phyloP scores from a whole-genome alignment of 2,888 invertebrate genomes.

The Muschampia plurimacula region DNA sequence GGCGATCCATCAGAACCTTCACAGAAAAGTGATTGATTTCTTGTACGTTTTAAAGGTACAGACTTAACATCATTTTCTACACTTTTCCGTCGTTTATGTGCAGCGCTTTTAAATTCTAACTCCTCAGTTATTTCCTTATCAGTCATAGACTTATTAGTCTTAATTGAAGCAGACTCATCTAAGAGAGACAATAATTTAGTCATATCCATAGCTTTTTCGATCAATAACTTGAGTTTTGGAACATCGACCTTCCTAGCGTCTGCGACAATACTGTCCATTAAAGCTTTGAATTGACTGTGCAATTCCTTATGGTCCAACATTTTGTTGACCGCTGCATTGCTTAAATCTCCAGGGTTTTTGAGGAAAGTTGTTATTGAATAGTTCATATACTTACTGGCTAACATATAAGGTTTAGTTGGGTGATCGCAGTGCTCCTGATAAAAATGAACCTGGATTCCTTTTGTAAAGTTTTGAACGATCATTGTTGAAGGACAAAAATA shows the following conservation, averaged over 20 bases:
- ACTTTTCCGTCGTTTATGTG: constrained; percentile 11
- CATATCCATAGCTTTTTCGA: constrained; percentile 65
- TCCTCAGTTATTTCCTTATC: constrained; percentile 51
- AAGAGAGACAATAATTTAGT: constrained; percentile 55
- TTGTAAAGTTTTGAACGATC: constrained; percentile 53
- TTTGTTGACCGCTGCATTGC: background rate
- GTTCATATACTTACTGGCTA: constrained; percentile 53
- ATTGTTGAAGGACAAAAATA: constrained; percentile 64
- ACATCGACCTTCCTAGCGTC: constrained; percentile 58
- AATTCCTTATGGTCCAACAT: constrained; percentile 50
- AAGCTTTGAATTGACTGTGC: constrained; percentile 58
- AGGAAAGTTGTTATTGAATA: constrained; percentile 54
- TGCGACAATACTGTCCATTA: constrained; percentile 56
- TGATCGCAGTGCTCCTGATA: constrained; percentile 63
- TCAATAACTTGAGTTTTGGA: constrained; percentile 53
- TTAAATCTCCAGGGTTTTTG: constrained; percentile 12
- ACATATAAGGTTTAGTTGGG: constrained; percentile 44
- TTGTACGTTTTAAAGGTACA: constrained; percentile 27
- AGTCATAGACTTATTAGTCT: background rate
- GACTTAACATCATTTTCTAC: constrained; percentile 10
- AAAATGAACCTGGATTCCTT: constrained; percentile 63
- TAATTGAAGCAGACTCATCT: constrained; percentile 26
- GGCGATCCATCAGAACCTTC: constrained; percentile 26
- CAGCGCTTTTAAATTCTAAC: constrained; percentile 36
- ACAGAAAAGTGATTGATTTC: constrained; percentile 15